Conservation (phyloP, 2,797 vertebrate genomes). For the Sebastes alutus region DNA sequence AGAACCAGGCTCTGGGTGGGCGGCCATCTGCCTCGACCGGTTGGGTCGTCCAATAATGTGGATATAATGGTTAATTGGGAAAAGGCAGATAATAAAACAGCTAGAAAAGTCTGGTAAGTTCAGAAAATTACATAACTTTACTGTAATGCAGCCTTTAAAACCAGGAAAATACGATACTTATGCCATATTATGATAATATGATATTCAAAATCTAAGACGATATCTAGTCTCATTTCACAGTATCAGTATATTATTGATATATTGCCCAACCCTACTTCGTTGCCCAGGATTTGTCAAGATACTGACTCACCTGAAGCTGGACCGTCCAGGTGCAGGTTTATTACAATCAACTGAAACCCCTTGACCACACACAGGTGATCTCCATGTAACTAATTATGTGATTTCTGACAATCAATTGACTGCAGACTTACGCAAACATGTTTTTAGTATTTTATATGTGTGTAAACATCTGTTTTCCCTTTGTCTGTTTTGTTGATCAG, state of each 20-base stretch:
- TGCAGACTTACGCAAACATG: background rate
- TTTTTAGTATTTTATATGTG: background rate
- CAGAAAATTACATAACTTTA: no score
- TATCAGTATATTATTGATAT: no score
- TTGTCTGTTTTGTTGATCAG: background rate
- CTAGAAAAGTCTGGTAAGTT: no score
- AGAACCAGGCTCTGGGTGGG: no score
- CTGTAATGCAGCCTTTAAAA: no score
- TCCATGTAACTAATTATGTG: background rate
- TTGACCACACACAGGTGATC: background rate
- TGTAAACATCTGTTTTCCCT: background rate
- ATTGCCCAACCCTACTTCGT: no score
- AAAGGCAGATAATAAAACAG: no score
- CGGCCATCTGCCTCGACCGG: no score
- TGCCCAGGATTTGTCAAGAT: background rate
- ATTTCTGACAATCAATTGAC: background rate
- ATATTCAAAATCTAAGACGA: no score
- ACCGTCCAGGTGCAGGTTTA: background rate
- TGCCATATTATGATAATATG: no score
- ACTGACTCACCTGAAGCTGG: background rate
- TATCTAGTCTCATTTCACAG: accelerated
- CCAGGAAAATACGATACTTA: accelerated
- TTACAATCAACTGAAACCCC: background rate
- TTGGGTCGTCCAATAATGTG: accelerated
- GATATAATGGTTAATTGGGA: no score